These are phyloP conservation scores for Siniperca undulata DNA, from an alignment of 2,797 vertebrate genomes.

Conservation along the genomic window DNA sequence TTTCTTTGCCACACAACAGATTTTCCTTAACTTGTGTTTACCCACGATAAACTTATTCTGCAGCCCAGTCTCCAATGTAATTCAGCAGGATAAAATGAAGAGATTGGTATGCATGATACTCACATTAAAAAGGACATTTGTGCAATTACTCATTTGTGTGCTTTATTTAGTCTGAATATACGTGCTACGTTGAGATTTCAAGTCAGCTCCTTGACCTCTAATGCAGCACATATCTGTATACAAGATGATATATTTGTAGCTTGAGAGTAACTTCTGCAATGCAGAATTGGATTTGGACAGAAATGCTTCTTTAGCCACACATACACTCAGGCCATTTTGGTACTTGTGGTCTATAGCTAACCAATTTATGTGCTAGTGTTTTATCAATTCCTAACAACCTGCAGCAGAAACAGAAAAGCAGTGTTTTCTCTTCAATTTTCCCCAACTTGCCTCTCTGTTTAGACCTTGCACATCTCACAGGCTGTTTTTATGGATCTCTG, in stretches of 20 bases:
- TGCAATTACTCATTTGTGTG: constrained; percentile 41
- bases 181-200: constrained; percentile 11
- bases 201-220: constrained; percentile 36
- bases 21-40: constrained; percentile 67
- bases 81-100: constrained; percentile 15
- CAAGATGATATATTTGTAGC: constrained; percentile 8
- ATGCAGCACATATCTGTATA: background rate
- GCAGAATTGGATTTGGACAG: constrained; percentile 18
- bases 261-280: background rate
- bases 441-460: constrained; percentile 16
- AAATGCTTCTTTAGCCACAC: constrained; percentile 29
- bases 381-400: constrained; percentile 53
- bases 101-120: background rate
- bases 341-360: constrained; percentile 4
- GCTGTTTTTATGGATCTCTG: constrained; percentile 53
- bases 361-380: constrained; percentile 20
- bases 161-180: constrained; percentile 33
- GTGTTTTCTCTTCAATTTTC: constrained; percentile 34
- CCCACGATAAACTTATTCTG: constrained; percentile 12
- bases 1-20: constrained; percentile 68
- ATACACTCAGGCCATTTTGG: background rate
- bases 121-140: constrained; percentile 26
- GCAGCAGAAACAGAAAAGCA: constrained; percentile 32
- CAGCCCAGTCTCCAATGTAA: background rate
- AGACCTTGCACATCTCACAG: constrained; percentile 33